Conservation (phyloP, 2,888 invertebrate species). For the Trichopoda pennipes region DNA sequence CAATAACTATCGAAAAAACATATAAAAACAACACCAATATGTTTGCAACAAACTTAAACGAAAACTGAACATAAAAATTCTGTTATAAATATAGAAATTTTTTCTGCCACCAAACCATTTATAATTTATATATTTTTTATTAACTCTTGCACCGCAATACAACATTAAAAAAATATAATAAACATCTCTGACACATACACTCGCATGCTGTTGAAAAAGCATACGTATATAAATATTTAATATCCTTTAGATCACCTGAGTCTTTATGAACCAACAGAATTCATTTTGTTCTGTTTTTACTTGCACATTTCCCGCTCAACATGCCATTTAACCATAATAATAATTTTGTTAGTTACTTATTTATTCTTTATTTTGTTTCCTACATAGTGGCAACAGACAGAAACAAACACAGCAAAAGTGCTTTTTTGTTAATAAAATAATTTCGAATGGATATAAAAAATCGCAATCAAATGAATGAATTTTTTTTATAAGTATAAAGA, state of each 20-base stretch:
- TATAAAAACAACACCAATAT: conserved; percentile 5
- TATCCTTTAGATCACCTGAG: conserved; percentile 67
- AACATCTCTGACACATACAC: background rate
- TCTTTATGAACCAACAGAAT: conserved; percentile 40
- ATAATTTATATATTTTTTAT: conserved; percentile 61
- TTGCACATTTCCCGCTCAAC: conserved; percentile 24
- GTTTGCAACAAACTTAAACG: conserved; percentile 46
- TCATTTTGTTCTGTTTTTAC: conserved; percentile 21
- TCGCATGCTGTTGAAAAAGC: background rate
- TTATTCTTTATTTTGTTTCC: conserved; percentile 3
- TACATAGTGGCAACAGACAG: conserved; percentile 26
- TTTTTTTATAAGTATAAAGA: background rate
- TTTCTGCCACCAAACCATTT: conserved; percentile 5
- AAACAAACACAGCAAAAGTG: conserved; percentile 20
- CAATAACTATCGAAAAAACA: background rate
- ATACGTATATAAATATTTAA: conserved; percentile 49
- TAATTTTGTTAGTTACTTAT: conserved; percentile 31
- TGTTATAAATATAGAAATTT: conserved; percentile 45
- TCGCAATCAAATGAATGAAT: background rate
- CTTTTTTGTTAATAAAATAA: conserved; percentile 42
- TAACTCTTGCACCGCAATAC: conserved; percentile 47
- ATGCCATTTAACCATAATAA: conserved; percentile 63
- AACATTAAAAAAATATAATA: conserved; percentile 27
- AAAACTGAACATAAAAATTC: conserved; percentile 57
- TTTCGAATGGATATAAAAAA: conserved; percentile 20